Evolutionary conservation across 2,797 vertebrate species (phyloP), one percentile per base, ranked within the genome.

Genomic region (Neopelma chrysocephalum): DNA sequence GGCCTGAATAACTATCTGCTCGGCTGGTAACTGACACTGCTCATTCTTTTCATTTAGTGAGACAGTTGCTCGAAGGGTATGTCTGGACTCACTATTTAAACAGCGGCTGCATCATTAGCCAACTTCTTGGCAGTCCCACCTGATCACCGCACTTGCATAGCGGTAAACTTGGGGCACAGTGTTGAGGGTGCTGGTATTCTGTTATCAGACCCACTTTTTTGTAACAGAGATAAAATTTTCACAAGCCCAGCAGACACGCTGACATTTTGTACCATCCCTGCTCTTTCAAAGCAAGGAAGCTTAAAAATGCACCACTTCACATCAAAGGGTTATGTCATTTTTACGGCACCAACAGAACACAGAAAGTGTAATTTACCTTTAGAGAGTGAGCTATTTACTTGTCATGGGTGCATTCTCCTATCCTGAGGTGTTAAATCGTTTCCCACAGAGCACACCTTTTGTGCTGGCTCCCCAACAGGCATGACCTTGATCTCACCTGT

Each of bases 1-100:
- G 96, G 77, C 90, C 93, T 83, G 82, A 87, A 70, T 95, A 82
- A 75, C 77, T 69, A 1, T 68, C 82, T 95, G 61, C 61, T 92
- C 7, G 4, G 48, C 82, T 93, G 36, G 90, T 77, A 89, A 22
- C 60, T 11, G 14, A 32, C 65, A 32, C 56, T 69, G 68, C 82
- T 96, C 45, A 10, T 80, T 91, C 94, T 91, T 94, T 93, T 90
- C 61, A 38, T 89, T 93, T 90, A 93, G 81, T 38, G 64, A 92
- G 60, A 57, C 43, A 81, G 78, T 62, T 12, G 3, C 45, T 93
- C 60, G 70, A 82, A 87, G 89, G 90, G 58, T 79, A 83, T 32
- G 48, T 53, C 87, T 87, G 78, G 60, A 9, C 66, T 86, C 43
- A 6, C 72, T 50, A 13, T 75, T 87, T 57, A 50, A 65, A n/a